phyloP scores from a whole-genome alignment of 2,113 vertebrate genomes.

The mouse (Mus musculus) region DNA sequence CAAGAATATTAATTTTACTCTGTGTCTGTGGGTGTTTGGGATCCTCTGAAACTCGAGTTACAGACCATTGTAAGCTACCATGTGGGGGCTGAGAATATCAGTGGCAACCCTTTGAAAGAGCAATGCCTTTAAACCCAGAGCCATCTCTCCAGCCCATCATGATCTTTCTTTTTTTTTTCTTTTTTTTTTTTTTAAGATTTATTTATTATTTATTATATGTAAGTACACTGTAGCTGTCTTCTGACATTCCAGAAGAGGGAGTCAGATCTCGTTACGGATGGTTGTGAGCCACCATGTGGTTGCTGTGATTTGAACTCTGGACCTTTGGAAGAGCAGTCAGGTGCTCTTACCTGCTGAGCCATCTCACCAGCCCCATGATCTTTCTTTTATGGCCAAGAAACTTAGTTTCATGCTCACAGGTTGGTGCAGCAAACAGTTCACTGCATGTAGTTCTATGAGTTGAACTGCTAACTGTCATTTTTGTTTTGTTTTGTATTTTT shows the following conservation, averaged over 20 bases:
- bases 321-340: too few species aligned
- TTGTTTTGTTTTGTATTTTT: neutral
- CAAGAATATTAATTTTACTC: neutral
- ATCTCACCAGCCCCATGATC: neutral
- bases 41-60: neutral
- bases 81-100: neutral
- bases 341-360: too few species aligned
- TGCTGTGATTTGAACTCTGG: too few species aligned
- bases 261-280: too few species aligned
- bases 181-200: too few species aligned
- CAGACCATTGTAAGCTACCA: neutral
- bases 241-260: too few species aligned
- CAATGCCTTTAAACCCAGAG: neutral
- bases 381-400: slow-evolving; percentile 22
- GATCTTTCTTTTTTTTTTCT: slow-evolving; percentile 12
- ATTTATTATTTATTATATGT: too few species aligned
- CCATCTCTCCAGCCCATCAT: neutral
- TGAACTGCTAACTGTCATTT: neutral
- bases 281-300: too few species aligned
- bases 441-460: neutral
- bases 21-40: neutral
- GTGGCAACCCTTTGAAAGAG: neutral
- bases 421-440: slow-evolving; percentile 23
- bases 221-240: too few species aligned
- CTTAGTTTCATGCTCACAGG: slow-evolving; percentile 30